These are phyloP conservation scores for Aramus guarauna DNA, from an alignment of 2,113 vertebrate species.

Conservation along the genomic window DNA sequence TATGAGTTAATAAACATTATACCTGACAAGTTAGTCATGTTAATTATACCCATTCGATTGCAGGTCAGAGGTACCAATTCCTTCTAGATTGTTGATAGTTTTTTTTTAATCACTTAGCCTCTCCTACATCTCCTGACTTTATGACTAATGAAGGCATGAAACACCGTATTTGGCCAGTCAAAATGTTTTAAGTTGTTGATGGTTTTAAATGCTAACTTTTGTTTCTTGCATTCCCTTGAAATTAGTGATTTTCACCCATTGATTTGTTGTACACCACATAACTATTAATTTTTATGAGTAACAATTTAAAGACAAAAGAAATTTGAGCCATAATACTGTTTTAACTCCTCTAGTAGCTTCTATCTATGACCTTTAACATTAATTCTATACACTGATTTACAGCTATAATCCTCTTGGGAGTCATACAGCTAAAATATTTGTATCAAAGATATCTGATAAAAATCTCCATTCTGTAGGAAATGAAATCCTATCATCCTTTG, in stretches of 20 bases:
- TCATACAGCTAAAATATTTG: background rate
- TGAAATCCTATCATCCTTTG: background rate
- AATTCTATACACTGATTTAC: background rate
- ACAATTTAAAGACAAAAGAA: background rate
- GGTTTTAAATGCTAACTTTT: background rate
- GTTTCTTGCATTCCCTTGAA: background rate
- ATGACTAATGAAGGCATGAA: background rate
- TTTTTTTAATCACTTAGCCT: background rate
- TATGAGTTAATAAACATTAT: background rate
- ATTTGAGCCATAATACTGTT: background rate
- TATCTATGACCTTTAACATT: background rate
- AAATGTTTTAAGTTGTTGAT: background rate
- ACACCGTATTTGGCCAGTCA: background rate
- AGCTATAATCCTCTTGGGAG: background rate
- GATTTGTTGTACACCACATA: background rate
- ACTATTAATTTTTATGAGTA: background rate
- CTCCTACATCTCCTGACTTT: background rate
- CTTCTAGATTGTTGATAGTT: background rate
- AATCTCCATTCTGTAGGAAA: background rate
- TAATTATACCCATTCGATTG: background rate
- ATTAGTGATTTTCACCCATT: background rate
- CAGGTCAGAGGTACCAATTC: background rate
- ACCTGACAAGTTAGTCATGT: background rate
- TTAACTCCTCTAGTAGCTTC: background rate
- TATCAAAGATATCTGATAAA: background rate